Evolutionary conservation across 2,888 invertebrate genomes (phyloP), one percentile per base, ranked within the genome.

Genomic region (Octodonta nipae): DNA sequence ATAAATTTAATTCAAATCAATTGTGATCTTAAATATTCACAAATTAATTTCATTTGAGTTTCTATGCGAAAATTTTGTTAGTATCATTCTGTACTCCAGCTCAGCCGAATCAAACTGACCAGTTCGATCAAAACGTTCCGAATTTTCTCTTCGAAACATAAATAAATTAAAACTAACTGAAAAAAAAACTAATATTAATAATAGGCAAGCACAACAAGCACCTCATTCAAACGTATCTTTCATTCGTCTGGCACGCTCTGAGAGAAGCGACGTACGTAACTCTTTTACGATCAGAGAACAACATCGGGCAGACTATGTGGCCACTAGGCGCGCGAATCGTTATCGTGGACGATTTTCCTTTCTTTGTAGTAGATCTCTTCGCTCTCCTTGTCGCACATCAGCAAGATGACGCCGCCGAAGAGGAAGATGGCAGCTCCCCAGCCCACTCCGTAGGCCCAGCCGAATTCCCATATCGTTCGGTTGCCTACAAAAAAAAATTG

Each of bases 291-390:
- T 63, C 61, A 73, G 67, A 73, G 72, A 65, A 73, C 72, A 67
- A 73, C 71, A 58, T 73, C 73, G 69, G 73, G 73, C 71, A 73
- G 72, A 70, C 71, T 70, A 65, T 71, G 71, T 66, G 70, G 70
- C 68, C 72, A 72, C 72, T 73, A 73, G 72, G 73, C 71, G 50
- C 66, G 52, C 55, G 63, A 60, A 57, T 60, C 57, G 50, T 70
- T 65, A 43, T 73, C 71, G 46, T 73, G 72, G 36, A 74, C 74
- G 49, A 92, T 89, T 71, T 91, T 92, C 60, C 91, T 81, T 66
- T 95, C 93, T 68, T 93, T 91, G 71, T 89, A 91, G 67, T 92
- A 88, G 56, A 95, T 86, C 66, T 95, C 93, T 66, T 96, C 93
- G 52, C 88, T 89, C 66, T 95, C 93, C 66, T 93, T 95, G 71